A percentile compares a stretch with the other conserved stretches of the same genome.
Evolutionary conservation across 2,113 vertebrate species (phyloP).

Genomic region (Zootoca vivipara): DNA sequence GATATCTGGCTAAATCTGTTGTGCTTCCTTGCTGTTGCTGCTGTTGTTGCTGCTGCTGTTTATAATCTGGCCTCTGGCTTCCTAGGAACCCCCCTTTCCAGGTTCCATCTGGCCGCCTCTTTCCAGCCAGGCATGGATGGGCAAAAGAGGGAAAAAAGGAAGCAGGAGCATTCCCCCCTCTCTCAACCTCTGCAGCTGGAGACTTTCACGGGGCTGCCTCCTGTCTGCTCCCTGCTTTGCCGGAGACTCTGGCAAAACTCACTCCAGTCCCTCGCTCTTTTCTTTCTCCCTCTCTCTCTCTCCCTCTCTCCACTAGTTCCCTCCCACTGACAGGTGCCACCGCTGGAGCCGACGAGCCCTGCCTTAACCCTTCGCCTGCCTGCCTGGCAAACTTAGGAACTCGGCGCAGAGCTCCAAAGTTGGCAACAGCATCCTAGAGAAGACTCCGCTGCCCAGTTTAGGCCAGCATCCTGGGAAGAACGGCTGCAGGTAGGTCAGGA

Average conservation of each 20-base stretch:
- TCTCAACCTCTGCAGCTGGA: conserved; percentile 35
- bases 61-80: conserved; percentile 19
- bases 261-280: conserved; percentile 16
- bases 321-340: conserved; percentile 42
- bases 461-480: not conserved
- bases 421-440: not conserved
- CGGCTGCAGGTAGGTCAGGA: not conserved
- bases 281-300: not conserved
- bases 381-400: conserved; percentile 18
- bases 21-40: not conserved
- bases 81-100: conserved; percentile 33
- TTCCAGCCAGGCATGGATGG: conserved; percentile 11
- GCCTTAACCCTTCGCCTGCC: conserved; percentile 29
- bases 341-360: conserved; percentile 17
- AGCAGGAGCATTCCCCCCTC: too few species aligned
- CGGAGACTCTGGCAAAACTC: conserved; percentile 38
- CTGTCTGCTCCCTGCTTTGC: conserved; percentile 29
- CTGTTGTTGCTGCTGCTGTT: not conserved
- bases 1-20: conserved; percentile 15
- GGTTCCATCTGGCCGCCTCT: not conserved
- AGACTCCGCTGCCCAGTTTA: not conserved
- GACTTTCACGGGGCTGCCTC: conserved; percentile 28
- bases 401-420: not conserved
- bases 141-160: not conserved
- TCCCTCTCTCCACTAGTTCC: conserved; percentile 20